Evolutionary conservation across 2,888 invertebrate genomes (phyloP).

Genomic region (Galeopsomyia nigrocyanea): DNA sequence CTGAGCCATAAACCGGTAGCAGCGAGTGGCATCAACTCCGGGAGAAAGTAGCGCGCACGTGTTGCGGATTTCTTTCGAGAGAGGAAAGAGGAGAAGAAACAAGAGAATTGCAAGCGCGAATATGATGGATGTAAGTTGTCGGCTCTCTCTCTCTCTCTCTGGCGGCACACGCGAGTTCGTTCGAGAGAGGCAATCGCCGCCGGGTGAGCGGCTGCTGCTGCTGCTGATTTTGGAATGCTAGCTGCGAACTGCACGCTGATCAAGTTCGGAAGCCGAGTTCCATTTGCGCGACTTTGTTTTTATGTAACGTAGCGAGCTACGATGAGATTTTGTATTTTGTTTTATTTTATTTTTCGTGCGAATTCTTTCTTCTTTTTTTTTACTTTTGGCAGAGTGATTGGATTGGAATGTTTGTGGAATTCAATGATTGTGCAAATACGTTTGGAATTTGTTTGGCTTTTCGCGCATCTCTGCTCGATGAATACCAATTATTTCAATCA

Average conservation of each 20-base stretch:
- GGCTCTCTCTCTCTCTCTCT: not conserved
- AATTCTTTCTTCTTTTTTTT: no score
- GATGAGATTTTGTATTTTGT: no score
- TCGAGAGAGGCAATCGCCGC: conserved; percentile 21
- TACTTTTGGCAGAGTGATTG: no score
- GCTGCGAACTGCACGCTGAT: conserved; percentile 27
- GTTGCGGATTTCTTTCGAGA: conserved; percentile 38
- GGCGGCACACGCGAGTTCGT: conserved; percentile 17
- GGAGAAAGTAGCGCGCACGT: conserved; percentile 23
- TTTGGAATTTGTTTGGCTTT: no score
- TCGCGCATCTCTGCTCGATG: no score
- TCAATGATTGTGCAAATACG: no score
- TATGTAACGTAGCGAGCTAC: no score
- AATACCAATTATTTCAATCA: no score
- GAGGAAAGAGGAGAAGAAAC: not conserved
- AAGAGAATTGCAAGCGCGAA: not conserved
- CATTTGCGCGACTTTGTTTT: conserved; percentile 16
- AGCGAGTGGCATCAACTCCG: no score
- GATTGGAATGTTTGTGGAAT: no score
- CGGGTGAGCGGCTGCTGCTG: conserved; percentile 26
- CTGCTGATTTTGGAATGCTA: conserved; percentile 41
- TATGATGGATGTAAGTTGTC: conserved; percentile 41
- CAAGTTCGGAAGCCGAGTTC: conserved; percentile 21
- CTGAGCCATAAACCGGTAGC: no score
- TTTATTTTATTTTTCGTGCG: no score